These are phyloP conservation scores for Ochropleura plecta DNA, from an alignment of 2,888 invertebrate genomes.

Conservation along the genomic window DNA sequence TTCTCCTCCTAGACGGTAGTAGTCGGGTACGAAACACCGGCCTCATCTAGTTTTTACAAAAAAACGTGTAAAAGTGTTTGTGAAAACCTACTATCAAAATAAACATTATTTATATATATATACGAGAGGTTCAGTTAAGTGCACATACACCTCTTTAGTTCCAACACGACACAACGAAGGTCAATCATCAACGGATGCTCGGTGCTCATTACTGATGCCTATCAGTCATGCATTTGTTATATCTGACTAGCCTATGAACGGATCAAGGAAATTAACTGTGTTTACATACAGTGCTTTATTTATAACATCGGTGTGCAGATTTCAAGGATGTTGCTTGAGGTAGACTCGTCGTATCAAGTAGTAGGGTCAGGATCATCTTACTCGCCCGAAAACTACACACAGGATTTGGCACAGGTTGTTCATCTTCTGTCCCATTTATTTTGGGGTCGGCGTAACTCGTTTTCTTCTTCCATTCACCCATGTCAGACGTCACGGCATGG, in stretches of 20 bases:
- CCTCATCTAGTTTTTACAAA: no score
- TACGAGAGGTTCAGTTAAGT: not conserved
- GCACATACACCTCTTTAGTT: not conserved
- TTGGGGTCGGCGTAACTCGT: no score
- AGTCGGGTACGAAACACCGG: no score
- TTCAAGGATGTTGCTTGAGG: constrained; percentile 15
- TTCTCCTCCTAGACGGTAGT: no score
- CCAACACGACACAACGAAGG: constrained; percentile 22
- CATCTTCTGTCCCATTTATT: no score
- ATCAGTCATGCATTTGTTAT: constrained; percentile 42
- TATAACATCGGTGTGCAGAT: constrained; percentile 3
- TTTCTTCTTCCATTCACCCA: no score
- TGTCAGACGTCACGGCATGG: no score
- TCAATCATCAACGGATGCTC: constrained; percentile 23
- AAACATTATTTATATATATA: not conserved
- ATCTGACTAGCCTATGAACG: constrained; percentile 2
- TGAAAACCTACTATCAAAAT: no score
- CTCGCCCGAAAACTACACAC: no score
- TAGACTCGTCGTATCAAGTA: not conserved
- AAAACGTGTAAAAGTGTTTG: no score
- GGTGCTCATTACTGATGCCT: constrained; percentile 38
- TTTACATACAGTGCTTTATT: constrained; percentile 29
- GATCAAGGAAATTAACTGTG: constrained; percentile 16
- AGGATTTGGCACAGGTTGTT: no score
- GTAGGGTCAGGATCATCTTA: not conserved